Percentiles rank a stretch among this genome's conserved stretches.
These are phyloP conservation scores for Balaenoptera acutorostrata DNA, from an alignment of 2,113 vertebrate genomes.

Conservation along the genomic window DNA sequence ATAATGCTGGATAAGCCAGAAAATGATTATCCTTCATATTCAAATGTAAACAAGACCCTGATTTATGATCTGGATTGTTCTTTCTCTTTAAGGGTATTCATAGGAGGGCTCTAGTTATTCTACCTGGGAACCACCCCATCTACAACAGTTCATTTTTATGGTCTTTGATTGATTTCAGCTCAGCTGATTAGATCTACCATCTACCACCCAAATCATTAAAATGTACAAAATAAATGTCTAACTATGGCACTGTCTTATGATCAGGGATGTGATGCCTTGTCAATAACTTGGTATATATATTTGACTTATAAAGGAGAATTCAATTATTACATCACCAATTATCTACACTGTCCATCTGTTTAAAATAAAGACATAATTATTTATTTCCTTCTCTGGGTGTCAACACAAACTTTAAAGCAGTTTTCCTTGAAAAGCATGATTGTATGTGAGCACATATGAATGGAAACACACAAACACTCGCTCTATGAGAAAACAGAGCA, in stretches of 20 bases:
- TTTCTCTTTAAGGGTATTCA: background rate
- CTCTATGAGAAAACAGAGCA: background rate
- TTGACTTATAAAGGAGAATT: background rate
- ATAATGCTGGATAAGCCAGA: background rate
- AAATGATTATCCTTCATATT: background rate
- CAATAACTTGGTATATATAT: background rate
- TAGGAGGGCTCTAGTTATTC: background rate
- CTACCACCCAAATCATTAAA: background rate
- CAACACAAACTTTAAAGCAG: background rate
- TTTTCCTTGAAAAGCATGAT: background rate
- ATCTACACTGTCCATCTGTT: background rate
- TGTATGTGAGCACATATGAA: too few relatives aligned
- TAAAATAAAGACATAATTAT: background rate
- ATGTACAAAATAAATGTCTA: background rate
- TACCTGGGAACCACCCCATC: background rate
- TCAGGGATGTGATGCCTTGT: background rate
- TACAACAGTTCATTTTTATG: background rate
- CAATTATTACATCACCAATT: too few relatives aligned
- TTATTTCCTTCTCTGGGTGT: background rate
- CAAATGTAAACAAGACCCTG: background rate
- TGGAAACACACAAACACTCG: background rate
- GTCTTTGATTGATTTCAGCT: background rate
- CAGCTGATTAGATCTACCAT: background rate
- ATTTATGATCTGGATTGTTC: background rate
- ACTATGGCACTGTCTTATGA: too few relatives aligned